phyloP scores from a whole-genome alignment of 2,888 invertebrate species.

The Mellilla xanthometata region DNA sequence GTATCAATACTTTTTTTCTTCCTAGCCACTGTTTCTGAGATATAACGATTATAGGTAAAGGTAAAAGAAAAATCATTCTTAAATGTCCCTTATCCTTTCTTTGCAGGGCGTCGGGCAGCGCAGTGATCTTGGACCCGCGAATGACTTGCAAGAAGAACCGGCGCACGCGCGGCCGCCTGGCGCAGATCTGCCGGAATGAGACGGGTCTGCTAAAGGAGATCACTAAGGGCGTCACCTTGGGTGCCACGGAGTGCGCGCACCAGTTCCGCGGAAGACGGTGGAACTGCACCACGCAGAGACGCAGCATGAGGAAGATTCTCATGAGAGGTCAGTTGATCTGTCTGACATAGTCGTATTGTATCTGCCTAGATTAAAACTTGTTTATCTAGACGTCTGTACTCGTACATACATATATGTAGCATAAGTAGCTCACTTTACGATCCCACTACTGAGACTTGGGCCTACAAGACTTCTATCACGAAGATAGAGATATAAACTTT shows the following conservation, averaged over 20 bases:
- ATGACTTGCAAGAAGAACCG: slow-evolving; percentile 94
- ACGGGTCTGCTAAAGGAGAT: slow-evolving; percentile 90
- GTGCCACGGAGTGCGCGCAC: slow-evolving; percentile 93
- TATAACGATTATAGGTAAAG: no score
- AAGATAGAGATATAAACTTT: no score
- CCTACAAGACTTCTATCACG: no score
- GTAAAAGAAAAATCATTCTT: no score
- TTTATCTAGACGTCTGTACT: no score
- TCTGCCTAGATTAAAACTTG: no score
- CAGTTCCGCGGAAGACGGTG: slow-evolving; percentile 93
- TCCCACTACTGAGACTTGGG: no score
- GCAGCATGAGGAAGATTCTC: slow-evolving; percentile 92
- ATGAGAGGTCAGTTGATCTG: slow-evolving; percentile 86
- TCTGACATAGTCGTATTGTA: no score
- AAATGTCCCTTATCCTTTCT: slow-evolving; percentile 10
- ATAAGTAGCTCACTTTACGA: no score
- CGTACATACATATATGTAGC: no score
- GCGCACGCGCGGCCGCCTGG: slow-evolving; percentile 88
- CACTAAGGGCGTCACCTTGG: slow-evolving; percentile 90
- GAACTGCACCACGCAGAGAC: slow-evolving; percentile 93
- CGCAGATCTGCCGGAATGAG: slow-evolving; percentile 93
- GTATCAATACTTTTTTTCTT: no score
- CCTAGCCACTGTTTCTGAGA: no score
- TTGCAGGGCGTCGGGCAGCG: slow-evolving; percentile 90
- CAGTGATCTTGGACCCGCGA: slow-evolving; percentile 94